A percentile compares a stretch with the other conserved stretches of the same genome.
Conservation (phyloP, 2,888 invertebrate species). For the Margaritifera margaritifera region DNA sequence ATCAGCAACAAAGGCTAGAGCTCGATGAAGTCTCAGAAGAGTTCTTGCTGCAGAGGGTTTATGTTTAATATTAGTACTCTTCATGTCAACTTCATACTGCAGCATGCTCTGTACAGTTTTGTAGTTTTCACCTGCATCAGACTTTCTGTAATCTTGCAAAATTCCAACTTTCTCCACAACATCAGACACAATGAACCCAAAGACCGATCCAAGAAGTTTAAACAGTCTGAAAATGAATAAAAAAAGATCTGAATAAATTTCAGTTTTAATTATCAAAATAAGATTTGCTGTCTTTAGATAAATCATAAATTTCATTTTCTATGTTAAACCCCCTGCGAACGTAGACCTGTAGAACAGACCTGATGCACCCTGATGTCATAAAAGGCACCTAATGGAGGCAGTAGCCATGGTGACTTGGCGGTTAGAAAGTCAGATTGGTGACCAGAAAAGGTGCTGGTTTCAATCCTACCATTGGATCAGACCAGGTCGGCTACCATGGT, state of each 20-base stretch:
- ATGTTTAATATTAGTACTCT: conserved; percentile 77
- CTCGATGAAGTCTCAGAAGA: conserved; percentile 89
- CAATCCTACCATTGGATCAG: too few species aligned
- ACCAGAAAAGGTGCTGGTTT: too few species aligned
- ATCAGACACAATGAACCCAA: conserved; percentile 93
- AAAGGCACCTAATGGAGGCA: too few species aligned
- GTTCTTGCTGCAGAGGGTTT: conserved; percentile 88
- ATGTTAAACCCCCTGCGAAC: too few species aligned
- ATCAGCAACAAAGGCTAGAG: conserved; percentile 90
- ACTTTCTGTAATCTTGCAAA: conserved; percentile 78
- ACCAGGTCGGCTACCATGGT: too few species aligned
- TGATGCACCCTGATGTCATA: too few species aligned
- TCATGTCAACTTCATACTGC: conserved; percentile 83
- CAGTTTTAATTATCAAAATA: too few species aligned
- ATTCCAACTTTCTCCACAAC: conserved; percentile 89
- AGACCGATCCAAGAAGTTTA: conserved; percentile 88
- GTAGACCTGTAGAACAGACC: too few species aligned
- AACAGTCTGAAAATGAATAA: conserved; percentile 82
- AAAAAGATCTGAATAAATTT: conserved; percentile 1
- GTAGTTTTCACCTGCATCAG: conserved; percentile 70
- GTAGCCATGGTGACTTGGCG: too few species aligned
- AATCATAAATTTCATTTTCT: too few species aligned
- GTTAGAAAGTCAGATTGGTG: too few species aligned
- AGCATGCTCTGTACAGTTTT: conserved; percentile 89
- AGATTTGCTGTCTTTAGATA: too few species aligned